These are phyloP conservation scores for Hypsopygia costalis DNA, from an alignment of 2,888 invertebrate species.

Conservation along the genomic window DNA sequence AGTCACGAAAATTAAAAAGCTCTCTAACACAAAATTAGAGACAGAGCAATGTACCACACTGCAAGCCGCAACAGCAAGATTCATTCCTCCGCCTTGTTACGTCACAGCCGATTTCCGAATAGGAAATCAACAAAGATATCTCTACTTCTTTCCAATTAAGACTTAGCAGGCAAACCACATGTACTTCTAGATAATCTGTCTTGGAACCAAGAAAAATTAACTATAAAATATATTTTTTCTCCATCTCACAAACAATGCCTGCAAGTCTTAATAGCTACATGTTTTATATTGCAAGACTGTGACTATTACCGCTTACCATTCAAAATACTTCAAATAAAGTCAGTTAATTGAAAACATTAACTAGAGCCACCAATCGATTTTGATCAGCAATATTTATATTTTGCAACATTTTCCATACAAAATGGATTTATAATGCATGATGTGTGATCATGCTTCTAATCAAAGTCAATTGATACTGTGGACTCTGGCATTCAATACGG, in stretches of 20 bases:
- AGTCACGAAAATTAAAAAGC: constrained; percentile 33
- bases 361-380: constrained; percentile 19
- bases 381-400: constrained; percentile 9
- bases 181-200: constrained; percentile 20
- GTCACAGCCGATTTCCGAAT: constrained; percentile 49
- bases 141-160: constrained; percentile 23
- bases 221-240: constrained; percentile 41
- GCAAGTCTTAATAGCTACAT: constrained; percentile 20
- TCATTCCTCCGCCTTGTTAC: constrained; percentile 53
- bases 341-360: constrained; percentile 19
- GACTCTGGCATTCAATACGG: constrained; percentile 44
- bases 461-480: constrained; percentile 30
- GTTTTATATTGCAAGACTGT: constrained; percentile 25
- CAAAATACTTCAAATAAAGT: constrained; percentile 18
- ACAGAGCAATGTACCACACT: constrained; percentile 52
- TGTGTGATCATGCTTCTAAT: constrained; percentile 9
- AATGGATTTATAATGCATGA: constrained; percentile 8
- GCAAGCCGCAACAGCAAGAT: constrained; percentile 64
- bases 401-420: constrained; percentile 5
- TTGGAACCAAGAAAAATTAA: constrained; percentile 33
- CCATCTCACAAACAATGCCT: constrained; percentile 24
- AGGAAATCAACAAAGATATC: constrained; percentile 7
- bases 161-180: constrained; percentile 25
- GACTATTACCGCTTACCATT: constrained; percentile 32
- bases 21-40: constrained; percentile 33